Base-by-base conservation (phyloP, 2,797 vertebrate species). In the Danio albolineatus region DNA sequence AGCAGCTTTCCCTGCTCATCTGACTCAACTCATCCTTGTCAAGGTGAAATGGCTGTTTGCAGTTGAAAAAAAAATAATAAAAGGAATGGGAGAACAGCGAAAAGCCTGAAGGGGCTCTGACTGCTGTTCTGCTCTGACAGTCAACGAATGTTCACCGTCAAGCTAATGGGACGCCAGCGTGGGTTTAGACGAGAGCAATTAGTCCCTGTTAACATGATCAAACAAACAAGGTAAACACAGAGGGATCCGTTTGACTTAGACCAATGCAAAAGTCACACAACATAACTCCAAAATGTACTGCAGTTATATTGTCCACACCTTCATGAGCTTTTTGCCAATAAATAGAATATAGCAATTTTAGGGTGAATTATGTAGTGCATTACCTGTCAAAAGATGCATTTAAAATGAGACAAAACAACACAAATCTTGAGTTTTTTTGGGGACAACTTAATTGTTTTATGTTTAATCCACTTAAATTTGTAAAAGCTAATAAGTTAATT, bases 1-100 rank as follows among this genome's bases (percentile, higher is more conserved):
- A 84, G 82, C 74, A 48, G 62, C 70, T 71, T 80, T 57, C 51
- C 74, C 65, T 70, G 77, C 67, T 84, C 66, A 73, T 73, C 79
- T 76, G 84, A 80, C 82, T 64, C 74, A 19, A 72, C 71, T 80
- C 79, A 83, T 81, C 82, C 77, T 44, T 78, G 80, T 80, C 83
- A 82, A 82, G 77, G 80, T 82, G 82, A 78, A 84, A 85, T 73
- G 44, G 62, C 53, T 79, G 65, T 84, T 80, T 70, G 70, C 76
- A 78, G 53, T 64, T 67, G 72, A 7, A 49, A 46, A 28, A 66
- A 59, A 72, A n/a, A n/a, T n/a, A n/a, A 21, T 14, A 74, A 76
- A 82, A 48, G 51, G n/a, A 66, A 56, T 19, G 39, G 60, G 56
- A 81, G 59, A 76, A 82, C 60, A 10, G 79, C 44, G 57, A 73